Evolutionary conservation across 53 echinoderm and acorn worm species (phyloP).

Genomic region (Mesocentrotus franciscanus): DNA sequence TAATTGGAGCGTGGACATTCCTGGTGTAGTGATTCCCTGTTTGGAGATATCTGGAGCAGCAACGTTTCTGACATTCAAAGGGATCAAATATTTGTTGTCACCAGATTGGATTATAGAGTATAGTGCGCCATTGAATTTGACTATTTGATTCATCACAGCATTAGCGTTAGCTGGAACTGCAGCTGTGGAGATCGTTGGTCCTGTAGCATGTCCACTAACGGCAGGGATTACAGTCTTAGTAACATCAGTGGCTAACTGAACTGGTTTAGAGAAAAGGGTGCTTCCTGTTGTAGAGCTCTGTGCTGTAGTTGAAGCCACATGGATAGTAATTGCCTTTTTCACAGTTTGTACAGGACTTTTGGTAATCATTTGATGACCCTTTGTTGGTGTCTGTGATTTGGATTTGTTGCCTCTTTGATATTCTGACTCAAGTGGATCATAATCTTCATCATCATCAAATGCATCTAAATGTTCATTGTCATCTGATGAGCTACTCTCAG

Average conservation of each 20-base stretch:
- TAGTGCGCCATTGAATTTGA: slow-evolving; percentile 17
- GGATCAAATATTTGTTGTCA: slow-evolving; percentile 54
- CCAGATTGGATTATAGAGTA: slow-evolving; percentile 17
- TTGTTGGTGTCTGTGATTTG: background rate
- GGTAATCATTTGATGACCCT: background rate
- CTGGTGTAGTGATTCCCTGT: background rate
- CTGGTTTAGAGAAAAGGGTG: background rate
- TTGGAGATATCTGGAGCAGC: background rate
- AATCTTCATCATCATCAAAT: slow-evolving; percentile 41
- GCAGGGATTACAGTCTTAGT: background rate
- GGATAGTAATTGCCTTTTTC: background rate
- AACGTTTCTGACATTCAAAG: background rate
- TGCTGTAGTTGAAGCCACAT: background rate
- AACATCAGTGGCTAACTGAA: background rate
- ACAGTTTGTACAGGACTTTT: background rate
- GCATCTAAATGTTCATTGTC: background rate
- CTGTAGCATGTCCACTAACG: background rate
- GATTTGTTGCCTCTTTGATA: background rate
- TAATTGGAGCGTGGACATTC: background rate
- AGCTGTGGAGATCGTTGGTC: background rate
- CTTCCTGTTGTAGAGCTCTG: background rate
- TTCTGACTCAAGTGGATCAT: slow-evolving; percentile 19
- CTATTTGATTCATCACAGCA: background rate
- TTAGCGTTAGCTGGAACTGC: background rate
- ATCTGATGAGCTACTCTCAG: slow-evolving; percentile 27